These are phyloP conservation scores for Pollenia griseotomentosa DNA, from an alignment of 2,888 invertebrate genomes.

Conservation along the genomic window DNA sequence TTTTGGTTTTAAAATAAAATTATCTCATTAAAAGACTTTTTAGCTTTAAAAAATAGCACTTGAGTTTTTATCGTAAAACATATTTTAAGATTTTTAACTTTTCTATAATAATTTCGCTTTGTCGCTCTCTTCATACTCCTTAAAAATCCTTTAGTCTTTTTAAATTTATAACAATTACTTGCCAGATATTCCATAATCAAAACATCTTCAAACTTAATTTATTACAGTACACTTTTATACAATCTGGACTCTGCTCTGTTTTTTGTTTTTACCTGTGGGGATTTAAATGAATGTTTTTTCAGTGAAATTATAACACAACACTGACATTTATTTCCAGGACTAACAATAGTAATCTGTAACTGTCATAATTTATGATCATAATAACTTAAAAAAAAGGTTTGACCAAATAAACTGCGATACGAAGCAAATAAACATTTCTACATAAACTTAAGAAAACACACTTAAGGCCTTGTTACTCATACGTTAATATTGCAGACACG, in stretches of 20 bases:
- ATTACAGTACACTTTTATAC: neutral
- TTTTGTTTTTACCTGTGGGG: neutral
- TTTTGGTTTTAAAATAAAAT: too few relatives aligned
- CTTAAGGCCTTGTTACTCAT: too few relatives aligned
- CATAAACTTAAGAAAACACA: too few relatives aligned
- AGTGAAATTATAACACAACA: neutral
- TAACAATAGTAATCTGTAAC: slow-evolving; percentile 15
- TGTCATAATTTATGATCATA: slow-evolving; percentile 22
- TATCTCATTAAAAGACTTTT: too few relatives aligned
- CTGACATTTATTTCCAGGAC: slow-evolving; percentile 23
- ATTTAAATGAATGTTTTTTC: neutral
- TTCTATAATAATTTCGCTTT: too few relatives aligned
- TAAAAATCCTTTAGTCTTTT: too few relatives aligned
- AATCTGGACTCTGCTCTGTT: neutral
- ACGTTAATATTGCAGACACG: too few relatives aligned
- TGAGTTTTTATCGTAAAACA: too few relatives aligned
- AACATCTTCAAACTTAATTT: neutral
- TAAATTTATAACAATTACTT: neutral
- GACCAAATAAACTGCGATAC: neutral
- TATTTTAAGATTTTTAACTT: too few relatives aligned
- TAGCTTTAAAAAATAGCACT: too few relatives aligned
- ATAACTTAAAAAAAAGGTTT: neutral
- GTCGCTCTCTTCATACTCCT: too few relatives aligned
- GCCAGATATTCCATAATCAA: neutral
- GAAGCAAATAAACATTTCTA: too few relatives aligned